Conservation (phyloP, 1,140 invertebrate species). For the Stegodyphus mimosarum region DNA sequence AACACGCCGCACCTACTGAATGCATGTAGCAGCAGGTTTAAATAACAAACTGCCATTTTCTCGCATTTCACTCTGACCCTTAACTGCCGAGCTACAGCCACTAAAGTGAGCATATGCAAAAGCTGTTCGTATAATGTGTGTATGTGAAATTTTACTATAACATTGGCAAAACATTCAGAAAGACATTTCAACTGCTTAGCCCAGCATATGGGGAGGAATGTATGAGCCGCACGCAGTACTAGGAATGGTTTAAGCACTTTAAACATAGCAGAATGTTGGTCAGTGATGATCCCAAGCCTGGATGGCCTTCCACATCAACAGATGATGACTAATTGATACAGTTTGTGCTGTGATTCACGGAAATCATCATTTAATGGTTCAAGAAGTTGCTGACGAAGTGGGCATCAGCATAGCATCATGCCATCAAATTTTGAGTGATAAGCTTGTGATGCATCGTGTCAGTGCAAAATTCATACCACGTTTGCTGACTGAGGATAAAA, state of each 20-base stretch:
- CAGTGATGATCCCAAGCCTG: background rate
- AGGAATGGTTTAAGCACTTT: slow-evolving; percentile 4
- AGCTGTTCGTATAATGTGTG: too few species aligned
- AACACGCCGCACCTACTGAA: background rate
- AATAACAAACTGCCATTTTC: background rate
- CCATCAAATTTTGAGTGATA: slow-evolving; percentile 58
- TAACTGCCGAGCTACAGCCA: too few species aligned
- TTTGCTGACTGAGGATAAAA: slow-evolving; percentile 45
- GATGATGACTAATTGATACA: too few species aligned
- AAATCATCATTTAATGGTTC: slow-evolving; percentile 63
- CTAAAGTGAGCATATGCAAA: too few species aligned
- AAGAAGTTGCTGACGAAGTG: slow-evolving; percentile 58
- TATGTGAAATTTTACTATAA: slow-evolving; percentile 15
- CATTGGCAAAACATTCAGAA: background rate
- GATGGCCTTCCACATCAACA: too few species aligned
- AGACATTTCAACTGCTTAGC: background rate
- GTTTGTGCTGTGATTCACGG: too few species aligned
- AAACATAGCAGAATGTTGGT: background rate
- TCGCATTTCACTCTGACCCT: background rate
- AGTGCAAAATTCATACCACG: slow-evolving; percentile 59
- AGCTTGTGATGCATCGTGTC: slow-evolving; percentile 59
- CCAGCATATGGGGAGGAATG: background rate
- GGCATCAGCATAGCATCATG: slow-evolving; percentile 34
- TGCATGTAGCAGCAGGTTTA: background rate
- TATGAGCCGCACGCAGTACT: background rate